A percentile compares a stretch with the other conserved stretches of the same genome.
These are phyloP conservation scores for Pollachius pollachius DNA, from an alignment of 2,113 vertebrate species.

Conservation along the genomic window DNA sequence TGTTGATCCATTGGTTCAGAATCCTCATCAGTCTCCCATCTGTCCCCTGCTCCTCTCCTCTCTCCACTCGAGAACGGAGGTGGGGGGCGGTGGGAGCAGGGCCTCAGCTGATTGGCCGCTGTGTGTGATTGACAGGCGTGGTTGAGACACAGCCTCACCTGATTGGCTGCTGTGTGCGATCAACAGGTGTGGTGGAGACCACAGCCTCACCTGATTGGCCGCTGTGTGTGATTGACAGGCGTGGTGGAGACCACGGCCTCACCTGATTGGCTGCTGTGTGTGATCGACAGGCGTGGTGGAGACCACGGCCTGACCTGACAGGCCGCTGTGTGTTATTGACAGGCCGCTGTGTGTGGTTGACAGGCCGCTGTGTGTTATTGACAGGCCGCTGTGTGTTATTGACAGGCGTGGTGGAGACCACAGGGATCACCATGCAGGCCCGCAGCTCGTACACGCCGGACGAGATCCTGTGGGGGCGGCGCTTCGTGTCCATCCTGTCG, in stretches of 20 bases:
- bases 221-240: slow-evolving; percentile 46
- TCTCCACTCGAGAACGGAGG: no score
- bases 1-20: no score
- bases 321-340: no score
- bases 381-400: background rate
- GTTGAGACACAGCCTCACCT: slow-evolving; percentile 63
- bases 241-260: slow-evolving; percentile 57
- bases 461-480: slow-evolving; percentile 81
- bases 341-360: no score
- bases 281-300: slow-evolving; percentile 57
- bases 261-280: no score
- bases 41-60: no score
- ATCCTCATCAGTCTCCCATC: no score
- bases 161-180: no score
- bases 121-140: slow-evolving; percentile 61
- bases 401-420: slow-evolving; percentile 81
- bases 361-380: no score
- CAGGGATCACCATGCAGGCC: slow-evolving; percentile 82
- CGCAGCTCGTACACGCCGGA: slow-evolving; percentile 80
- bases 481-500: slow-evolving; percentile 80
- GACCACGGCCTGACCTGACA: no score
- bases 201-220: slow-evolving; percentile 44
- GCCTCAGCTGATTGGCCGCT: no score
- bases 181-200: slow-evolving; percentile 55
- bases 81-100: no score